phyloP scores from a whole-genome alignment of 1,140 invertebrate species.

The Caenorhabditis briggsae region DNA sequence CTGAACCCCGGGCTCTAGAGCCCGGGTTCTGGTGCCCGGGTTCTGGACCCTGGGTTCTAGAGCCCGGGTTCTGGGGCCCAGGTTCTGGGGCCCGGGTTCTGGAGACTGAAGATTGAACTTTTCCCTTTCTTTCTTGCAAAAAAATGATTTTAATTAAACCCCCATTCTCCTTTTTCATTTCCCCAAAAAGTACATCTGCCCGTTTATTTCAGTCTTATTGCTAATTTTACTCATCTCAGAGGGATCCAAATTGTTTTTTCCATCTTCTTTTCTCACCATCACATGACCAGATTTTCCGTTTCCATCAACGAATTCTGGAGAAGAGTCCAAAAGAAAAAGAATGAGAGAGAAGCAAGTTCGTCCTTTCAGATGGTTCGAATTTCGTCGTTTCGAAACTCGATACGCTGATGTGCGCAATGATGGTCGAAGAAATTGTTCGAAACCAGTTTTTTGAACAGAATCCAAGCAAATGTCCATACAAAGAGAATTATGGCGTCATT shows the following conservation, averaged over 20 bases:
- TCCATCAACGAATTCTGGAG: slow-evolving; percentile 5
- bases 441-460: slow-evolving; percentile 35
- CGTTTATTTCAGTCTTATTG: background rate
- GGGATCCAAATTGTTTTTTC: background rate
- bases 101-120: no score
- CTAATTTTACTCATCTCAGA: background rate
- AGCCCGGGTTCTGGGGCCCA: no score
- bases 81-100: no score
- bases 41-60: no score
- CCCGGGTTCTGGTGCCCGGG: no score
- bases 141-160: slow-evolving; percentile 2
- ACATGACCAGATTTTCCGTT: slow-evolving; percentile 11
- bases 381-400: slow-evolving; percentile 38
- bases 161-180: background rate
- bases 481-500: slow-evolving; percentile 6
- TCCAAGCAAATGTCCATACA: slow-evolving; percentile 16
- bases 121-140: background rate
- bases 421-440: slow-evolving; percentile 20
- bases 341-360: background rate
- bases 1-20: no score
- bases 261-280: background rate
- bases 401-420: slow-evolving; percentile 48
- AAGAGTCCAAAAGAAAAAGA: background rate
- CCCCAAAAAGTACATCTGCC: background rate
- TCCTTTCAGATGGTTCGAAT: slow-evolving; percentile 1